Conservation (phyloP, 2,113 vertebrate genomes). For the Eclectus roratus region DNA sequence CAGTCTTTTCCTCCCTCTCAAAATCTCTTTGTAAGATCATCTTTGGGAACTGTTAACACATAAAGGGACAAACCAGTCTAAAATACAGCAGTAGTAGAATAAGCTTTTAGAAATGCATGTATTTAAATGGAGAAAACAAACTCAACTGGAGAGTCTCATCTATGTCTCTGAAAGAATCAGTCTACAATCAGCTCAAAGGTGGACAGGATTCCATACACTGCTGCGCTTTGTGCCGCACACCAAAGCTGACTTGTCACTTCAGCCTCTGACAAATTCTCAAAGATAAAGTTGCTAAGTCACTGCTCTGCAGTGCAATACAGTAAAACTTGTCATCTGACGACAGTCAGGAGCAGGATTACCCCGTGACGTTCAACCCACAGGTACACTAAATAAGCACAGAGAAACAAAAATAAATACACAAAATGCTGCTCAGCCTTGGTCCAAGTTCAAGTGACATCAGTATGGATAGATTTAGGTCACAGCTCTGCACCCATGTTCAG, state of each 20-base stretch:
- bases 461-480: background rate
- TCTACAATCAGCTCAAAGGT: background rate
- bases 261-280: slow-evolving; percentile 25
- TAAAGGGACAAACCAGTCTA: background rate
- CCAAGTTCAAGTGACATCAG: background rate
- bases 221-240: background rate
- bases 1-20: background rate
- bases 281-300: slow-evolving; percentile 39
- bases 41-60: background rate
- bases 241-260: background rate
- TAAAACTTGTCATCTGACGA: background rate
- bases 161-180: background rate
- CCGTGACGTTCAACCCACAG: background rate
- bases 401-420: background rate
- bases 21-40: background rate
- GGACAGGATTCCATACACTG: background rate
- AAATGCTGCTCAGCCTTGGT: background rate
- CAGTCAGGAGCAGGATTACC: background rate
- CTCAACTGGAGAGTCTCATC: background rate
- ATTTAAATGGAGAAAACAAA: background rate
- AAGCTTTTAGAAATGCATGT: background rate
- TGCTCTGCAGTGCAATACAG: background rate
- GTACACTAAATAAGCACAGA: background rate
- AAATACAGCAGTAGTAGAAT: background rate
- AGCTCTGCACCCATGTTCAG: background rate